Evolutionary conservation across 2,797 vertebrate species (phyloP), one percentile per base, ranked within the genome.

Genomic region (Sternarchorhynchus goeldii): DNA sequence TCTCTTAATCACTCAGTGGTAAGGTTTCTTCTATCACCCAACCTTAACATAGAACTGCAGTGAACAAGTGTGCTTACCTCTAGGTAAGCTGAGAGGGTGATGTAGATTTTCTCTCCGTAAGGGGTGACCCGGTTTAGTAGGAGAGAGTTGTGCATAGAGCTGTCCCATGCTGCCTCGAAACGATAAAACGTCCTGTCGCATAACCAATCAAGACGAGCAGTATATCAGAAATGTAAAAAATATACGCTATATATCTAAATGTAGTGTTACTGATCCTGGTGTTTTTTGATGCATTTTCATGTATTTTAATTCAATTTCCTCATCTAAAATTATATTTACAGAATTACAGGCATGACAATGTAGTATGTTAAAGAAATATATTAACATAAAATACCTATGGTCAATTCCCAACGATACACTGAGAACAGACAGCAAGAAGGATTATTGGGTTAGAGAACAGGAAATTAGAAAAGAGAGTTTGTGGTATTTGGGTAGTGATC

Each of bases 131-230:
- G 94, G 90, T 99, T 99, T 83, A 99, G 94, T 39, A 97, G 95
- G 62, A 99, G 91, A 0, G 98, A 99, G 92, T 99, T 99, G 93
- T 99, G 97, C 96, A 99, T 99, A 87, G 97, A 99, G 88, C 97
- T 99, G 83, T 99, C 98, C 98, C 98, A 99, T 0, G 97, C 97
- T 0, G 95, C 92, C 88, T 99, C 97, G 20, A 99, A 98, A 57
- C 97, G 95, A 90, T 95, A 99, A 85, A 99, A 99, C 6, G 95
- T 98, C 91, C 98, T 99, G 89, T 59, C 63, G 8, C 5, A 6
- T 1, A n/a, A 8, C 10, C 32, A 25, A 79, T n/a, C 50, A 25
- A 34, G 56, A 77, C 82, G 75, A 0, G n/a, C n/a, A 69, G 73
- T 7, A 62, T 12, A 32, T 67, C 0, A 55, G 18, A 63, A 34